A percentile compares a stretch with the other conserved stretches of the same genome.
Evolutionary conservation across 2,113 vertebrate genomes (phyloP).

Genomic region (Rhinolophus sinicus): DNA sequence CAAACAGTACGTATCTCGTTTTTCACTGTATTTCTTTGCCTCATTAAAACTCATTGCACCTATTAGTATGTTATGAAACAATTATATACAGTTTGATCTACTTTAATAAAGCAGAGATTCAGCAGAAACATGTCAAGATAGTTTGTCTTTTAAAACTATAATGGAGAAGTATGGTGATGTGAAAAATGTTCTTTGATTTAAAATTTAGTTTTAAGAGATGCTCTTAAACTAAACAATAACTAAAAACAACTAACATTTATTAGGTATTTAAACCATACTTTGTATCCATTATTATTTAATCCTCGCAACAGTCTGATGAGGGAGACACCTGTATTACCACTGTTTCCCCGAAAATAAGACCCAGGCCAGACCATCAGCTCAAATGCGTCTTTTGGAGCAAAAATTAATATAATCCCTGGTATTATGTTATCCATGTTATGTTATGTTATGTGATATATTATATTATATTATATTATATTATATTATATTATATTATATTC

Average conservation of each 20-base stretch:
- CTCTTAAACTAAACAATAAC: slow-evolving; percentile 9
- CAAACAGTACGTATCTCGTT: neutral
- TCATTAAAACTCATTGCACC: neutral
- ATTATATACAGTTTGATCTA: neutral
- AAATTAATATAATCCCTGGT: no score
- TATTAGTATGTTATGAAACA: neutral
- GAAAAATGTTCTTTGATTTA: neutral
- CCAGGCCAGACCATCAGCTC: no score
- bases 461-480: no score
- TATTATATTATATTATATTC: no score
- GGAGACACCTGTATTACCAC: neutral
- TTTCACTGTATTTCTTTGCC: neutral
- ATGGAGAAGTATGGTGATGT: neutral
- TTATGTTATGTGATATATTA: no score
- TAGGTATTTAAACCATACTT: neutral
- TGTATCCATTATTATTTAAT: neutral
- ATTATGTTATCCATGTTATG: no score
- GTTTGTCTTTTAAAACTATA: neutral
- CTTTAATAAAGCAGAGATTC: slow-evolving; percentile 5
- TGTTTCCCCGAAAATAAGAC: no score
- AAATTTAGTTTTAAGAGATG: neutral
- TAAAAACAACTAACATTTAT: neutral
- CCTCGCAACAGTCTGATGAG: neutral
- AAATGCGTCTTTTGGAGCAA: no score
- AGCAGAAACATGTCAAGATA: neutral